Percentiles rank a stretch among this genome's conserved stretches.
Evolutionary conservation across 2,888 invertebrate species (phyloP).

Genomic region (Thalpophila matura): DNA sequence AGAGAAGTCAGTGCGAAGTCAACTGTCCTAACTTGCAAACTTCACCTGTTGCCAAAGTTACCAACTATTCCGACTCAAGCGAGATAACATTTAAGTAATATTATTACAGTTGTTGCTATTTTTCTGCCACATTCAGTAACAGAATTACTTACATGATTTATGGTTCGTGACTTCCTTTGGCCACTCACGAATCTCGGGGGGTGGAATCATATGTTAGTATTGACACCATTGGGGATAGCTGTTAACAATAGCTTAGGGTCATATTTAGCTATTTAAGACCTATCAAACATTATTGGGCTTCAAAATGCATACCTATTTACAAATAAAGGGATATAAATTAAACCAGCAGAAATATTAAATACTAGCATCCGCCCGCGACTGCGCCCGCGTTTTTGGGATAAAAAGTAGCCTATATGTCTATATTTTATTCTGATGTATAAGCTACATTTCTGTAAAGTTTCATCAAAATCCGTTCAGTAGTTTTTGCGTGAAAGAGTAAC

Average conservation of each 20-base stretch:
- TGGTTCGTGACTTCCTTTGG: constrained; percentile 42
- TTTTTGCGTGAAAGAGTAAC: too few relatives aligned
- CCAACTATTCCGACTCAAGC: constrained; percentile 56
- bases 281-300: background rate
- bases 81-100: constrained; percentile 56
- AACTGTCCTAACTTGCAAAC: constrained; percentile 71
- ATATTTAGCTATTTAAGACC: background rate
- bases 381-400: too few relatives aligned
- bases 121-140: constrained; percentile 48
- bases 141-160: constrained; percentile 51
- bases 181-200: constrained; percentile 34
- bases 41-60: constrained; percentile 78
- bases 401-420: too few relatives aligned
- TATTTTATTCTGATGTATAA: too few relatives aligned
- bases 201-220: constrained; percentile 40
- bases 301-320: background rate
- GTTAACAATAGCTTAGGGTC: constrained; percentile 32
- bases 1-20: constrained; percentile 66
- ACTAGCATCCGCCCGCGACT: too few relatives aligned
- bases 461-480: too few relatives aligned
- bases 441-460: too few relatives aligned
- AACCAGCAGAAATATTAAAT: too few relatives aligned
- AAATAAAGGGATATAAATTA: too few relatives aligned
- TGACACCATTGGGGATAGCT: constrained; percentile 24
- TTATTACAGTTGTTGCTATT: constrained; percentile 52